Conservation (phyloP, 37 sponge, comb jelly and placozoan species). For the Hormiphora californensis region DNA sequence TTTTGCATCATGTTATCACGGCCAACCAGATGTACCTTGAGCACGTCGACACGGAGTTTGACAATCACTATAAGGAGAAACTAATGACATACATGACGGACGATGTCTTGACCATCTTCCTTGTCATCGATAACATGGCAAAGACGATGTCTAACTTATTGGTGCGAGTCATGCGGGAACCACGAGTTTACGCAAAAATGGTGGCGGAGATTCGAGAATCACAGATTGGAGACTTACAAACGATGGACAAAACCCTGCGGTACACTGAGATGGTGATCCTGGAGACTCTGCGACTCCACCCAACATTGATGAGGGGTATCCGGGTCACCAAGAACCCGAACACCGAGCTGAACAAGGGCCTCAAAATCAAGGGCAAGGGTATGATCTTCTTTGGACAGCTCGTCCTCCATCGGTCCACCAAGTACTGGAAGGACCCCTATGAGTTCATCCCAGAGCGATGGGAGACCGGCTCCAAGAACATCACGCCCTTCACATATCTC, state of each 20-base stretch:
- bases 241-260: not conserved
- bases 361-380: not conserved
- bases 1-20: not conserved
- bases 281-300: constrained; percentile 2
- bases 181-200: not conserved
- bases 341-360: not conserved
- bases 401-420: not conserved
- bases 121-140: constrained; percentile 2
- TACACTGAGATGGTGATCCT: constrained; percentile 7
- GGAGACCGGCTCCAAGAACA: not conserved
- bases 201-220: not conserved
- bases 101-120: constrained; percentile 5
- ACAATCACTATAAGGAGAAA: not conserved
- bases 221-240: not conserved
- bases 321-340: not conserved
- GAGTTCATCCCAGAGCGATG: not conserved
- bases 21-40: too few species aligned
- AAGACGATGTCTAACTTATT: not conserved
- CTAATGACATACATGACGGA: not conserved
- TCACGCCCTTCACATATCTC: constrained; percentile 2
- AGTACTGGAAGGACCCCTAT: not conserved
- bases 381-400: not conserved
- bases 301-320: not conserved
- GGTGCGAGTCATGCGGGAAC: not conserved
- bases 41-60: not conserved